phyloP scores from a whole-genome alignment of 2,888 invertebrate species.

The Chymomyza caudatula region DNA sequence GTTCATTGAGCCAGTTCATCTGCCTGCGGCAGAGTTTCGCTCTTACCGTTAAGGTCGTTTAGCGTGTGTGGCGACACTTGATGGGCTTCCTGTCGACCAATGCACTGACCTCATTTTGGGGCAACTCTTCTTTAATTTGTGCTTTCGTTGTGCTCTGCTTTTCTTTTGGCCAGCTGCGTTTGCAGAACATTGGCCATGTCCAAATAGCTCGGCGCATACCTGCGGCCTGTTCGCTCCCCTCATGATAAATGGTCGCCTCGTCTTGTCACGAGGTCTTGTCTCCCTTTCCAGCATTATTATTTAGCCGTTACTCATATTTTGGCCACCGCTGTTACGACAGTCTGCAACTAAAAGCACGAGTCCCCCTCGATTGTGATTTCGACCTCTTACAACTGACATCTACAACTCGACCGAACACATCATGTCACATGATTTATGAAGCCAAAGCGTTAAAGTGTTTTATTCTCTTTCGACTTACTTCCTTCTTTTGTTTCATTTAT shows the following conservation, averaged over 20 bases:
- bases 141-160: background rate
- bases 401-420: conserved; percentile 22
- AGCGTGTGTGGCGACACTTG: conserved; percentile 50
- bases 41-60: conserved; percentile 18
- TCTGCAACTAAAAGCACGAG: conserved; percentile 2
- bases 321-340: conserved; percentile 66
- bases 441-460: conserved; percentile 65
- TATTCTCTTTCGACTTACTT: conserved; percentile 37
- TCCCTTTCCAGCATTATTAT: conserved; percentile 55
- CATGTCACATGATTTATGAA: conserved; percentile 58
- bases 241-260: conserved; percentile 59
- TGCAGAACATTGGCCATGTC: background rate
- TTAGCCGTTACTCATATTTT: conserved; percentile 70
- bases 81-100: conserved; percentile 50
- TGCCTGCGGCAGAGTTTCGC: background rate
- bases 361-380: background rate
- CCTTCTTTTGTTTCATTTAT: conserved; percentile 34
- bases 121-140: conserved; percentile 10
- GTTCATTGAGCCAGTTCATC: conserved; percentile 67
- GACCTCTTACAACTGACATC: background rate
- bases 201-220: too few species aligned
- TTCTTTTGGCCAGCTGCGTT: background rate
- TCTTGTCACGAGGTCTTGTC: conserved; percentile 21
- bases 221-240: conserved; percentile 1
- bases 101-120: conserved; percentile 56